Evolutionary conservation across 2,797 vertebrate species (phyloP).

Genomic region (Podarcis siculus): DNA sequence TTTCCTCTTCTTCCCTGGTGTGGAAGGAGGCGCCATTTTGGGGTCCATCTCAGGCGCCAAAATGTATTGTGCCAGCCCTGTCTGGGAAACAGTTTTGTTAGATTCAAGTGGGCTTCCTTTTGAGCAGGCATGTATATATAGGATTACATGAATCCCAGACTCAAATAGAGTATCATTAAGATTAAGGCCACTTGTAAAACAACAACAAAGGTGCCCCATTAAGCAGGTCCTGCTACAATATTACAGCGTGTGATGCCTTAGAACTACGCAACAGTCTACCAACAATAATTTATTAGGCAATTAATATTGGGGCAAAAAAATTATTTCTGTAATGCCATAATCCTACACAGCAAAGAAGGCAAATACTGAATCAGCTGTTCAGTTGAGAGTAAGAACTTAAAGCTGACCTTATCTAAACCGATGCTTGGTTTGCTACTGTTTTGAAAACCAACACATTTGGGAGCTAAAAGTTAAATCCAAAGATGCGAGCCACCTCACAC

Average conservation of each 20-base stretch:
- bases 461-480: neutral
- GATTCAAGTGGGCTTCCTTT: no score
- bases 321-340: neutral
- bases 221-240: no score
- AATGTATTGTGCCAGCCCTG: no score
- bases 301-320: neutral
- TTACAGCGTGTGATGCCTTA: no score
- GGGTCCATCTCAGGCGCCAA: no score
- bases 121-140: neutral
- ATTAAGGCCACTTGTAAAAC: neutral
- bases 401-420: neutral
- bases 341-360: neutral
- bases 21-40: no score
- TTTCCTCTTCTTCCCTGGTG: no score
- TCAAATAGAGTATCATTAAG: neutral
- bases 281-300: no score
- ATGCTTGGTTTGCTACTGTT: no score
- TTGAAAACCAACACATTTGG: neutral
- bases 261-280: neutral
- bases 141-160: neutral
- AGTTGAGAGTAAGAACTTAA: neutral
- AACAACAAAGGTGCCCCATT: neutral
- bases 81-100: no score
- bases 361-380: constrained; percentile 28
- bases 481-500: no score